These are phyloP conservation scores for Epinephelus lanceolatus DNA, from an alignment of 2,113 vertebrate genomes.

Conservation along the genomic window DNA sequence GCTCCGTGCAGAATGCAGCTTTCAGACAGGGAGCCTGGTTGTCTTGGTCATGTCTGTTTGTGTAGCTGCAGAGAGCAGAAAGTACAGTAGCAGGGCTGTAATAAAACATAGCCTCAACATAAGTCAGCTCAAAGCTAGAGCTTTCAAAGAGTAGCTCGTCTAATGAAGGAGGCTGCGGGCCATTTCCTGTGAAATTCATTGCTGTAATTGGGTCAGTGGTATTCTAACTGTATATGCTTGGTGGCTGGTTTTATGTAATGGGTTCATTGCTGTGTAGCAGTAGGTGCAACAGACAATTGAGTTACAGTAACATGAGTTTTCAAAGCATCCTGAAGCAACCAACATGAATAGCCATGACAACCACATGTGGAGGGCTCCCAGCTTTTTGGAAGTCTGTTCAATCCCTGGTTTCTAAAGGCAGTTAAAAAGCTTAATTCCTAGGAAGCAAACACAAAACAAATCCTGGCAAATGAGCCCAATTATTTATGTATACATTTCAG, in stretches of 20 bases:
- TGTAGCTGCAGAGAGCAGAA: constrained; percentile 28
- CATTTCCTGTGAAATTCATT: background rate
- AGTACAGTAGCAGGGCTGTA: background rate
- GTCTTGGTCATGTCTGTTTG: constrained; percentile 36
- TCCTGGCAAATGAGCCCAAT: background rate
- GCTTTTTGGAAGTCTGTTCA: background rate
- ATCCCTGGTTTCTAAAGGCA: background rate
- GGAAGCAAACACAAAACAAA: background rate
- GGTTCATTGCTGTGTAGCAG: constrained; percentile 7
- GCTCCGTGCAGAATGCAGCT: constrained; percentile 23
- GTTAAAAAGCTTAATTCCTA: background rate
- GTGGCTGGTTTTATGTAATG: constrained; percentile 7
- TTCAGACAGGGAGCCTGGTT: constrained; percentile 25
- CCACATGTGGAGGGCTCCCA: background rate
- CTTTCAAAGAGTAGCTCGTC: constrained; percentile 9
- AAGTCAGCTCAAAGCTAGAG: constrained; percentile 30
- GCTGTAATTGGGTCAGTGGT: constrained; percentile 2
- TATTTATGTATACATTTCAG: background rate
- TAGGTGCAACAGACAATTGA: background rate
- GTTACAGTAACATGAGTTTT: background rate
- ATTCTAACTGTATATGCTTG: background rate
- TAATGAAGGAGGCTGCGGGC: constrained; percentile 16
- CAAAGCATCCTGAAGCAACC: background rate
- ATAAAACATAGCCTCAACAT: constrained; percentile 25
- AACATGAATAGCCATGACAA: background rate